Conservation (phyloP, 2,888 invertebrate genomes). For the Spodoptera littoralis region DNA sequence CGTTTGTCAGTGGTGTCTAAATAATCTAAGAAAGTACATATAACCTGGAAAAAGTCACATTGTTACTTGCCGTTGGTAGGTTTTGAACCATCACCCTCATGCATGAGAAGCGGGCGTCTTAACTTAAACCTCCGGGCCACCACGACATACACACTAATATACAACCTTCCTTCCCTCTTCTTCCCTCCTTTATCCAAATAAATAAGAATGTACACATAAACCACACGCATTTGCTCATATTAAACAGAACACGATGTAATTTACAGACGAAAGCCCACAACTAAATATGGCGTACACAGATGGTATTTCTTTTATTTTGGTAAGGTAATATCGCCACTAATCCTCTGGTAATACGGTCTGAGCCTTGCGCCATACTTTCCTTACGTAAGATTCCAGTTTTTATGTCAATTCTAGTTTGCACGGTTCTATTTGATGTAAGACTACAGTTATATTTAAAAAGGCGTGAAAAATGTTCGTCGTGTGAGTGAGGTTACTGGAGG, state of each 20-base stretch:
- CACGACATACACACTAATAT: too few relatives aligned
- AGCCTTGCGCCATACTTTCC: conserved; percentile 43
- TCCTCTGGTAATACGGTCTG: conserved; percentile 63
- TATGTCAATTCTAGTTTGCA: conserved; percentile 63
- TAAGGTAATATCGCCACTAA: conserved; percentile 61
- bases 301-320: conserved; percentile 47
- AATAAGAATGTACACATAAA: conserved; percentile 13
- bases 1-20: too few relatives aligned
- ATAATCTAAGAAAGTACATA: too few relatives aligned
- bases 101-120: too few relatives aligned
- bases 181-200: background rate
- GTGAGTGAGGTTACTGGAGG: too few relatives aligned
- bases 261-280: conserved; percentile 24
- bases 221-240: conserved; percentile 28
- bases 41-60: too few relatives aligned
- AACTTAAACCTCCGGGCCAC: too few relatives aligned
- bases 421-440: conserved; percentile 55
- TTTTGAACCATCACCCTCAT: too few relatives aligned
- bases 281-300: conserved; percentile 42
- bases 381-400: conserved; percentile 35
- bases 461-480: too few relatives aligned
- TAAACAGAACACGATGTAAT: conserved; percentile 35
- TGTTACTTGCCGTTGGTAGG: too few relatives aligned
- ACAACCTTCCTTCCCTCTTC: too few relatives aligned
- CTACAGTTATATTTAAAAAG: too few relatives aligned